Evolutionary conservation across 2,888 invertebrate genomes (phyloP), one percentile per base, ranked within the genome.

Genomic region (Eristalinus aeneus): DNA sequence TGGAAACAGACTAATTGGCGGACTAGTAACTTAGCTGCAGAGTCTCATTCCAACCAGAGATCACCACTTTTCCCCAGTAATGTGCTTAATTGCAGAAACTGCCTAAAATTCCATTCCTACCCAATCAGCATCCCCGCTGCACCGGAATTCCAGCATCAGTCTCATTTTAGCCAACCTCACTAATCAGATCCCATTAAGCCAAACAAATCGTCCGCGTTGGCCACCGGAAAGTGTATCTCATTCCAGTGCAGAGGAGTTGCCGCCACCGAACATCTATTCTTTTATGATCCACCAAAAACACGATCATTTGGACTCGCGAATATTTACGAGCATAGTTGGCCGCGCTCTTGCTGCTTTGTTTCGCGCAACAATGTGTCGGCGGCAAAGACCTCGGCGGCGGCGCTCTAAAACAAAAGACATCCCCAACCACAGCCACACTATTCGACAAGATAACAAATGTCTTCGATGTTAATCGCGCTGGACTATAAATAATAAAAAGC

Each of bases 111-210:
- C 46, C 46, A 16, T 8, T 46, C 16, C n/a, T 8, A 16, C 16
- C 46, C 8, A n/a, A n/a, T 46, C 46, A 16, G 6, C 46, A 46
- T 46, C 46, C 46, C n/a, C 5, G 39, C n/a, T 39, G 39, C 39
- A 39, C 16, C 8, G 16, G 27, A 27, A 27, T 46, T 46, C 16
- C 46, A 16, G 46, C 2, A 16, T 46, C 46, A 46, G n/a, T 46
- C 8, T 46, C 46, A 46, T 46, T 16, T 16, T 60, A 63, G 5
- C 27, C 56, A n/a, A n/a, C n/a, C 34, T 11, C 60, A 10, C 34
- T 80, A 74, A 80, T 80, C 74, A 74, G 79, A 80, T 74, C 79
- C 61, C 58, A 80, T 68, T 74, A 80, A 80, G 79, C 68, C 39
- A 80, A 74, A 80, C 79, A 74, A 80, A 80, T 74, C 61, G 73